Conservation (phyloP, 2,888 invertebrate genomes). For the Ceraclea dissimilis region DNA sequence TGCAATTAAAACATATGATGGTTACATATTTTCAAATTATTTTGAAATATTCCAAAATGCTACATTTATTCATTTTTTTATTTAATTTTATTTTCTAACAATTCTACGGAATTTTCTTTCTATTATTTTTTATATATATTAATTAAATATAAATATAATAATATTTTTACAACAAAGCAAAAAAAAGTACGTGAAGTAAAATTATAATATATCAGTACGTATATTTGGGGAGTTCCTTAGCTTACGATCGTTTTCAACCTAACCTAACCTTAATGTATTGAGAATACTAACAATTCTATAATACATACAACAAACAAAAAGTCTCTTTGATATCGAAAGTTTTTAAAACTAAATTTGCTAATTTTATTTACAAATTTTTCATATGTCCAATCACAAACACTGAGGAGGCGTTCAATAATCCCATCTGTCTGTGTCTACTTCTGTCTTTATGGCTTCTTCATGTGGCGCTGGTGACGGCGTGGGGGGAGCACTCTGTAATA, state of each 20-base stretch:
- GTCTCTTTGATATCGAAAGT: slow-evolving; percentile 23
- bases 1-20: not conserved
- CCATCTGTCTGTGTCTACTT: slow-evolving; percentile 57
- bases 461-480: slow-evolving; percentile 30
- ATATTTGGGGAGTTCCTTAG: slow-evolving; percentile 23
- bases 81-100: not conserved
- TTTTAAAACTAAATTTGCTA: slow-evolving; percentile 26
- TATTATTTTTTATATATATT: slow-evolving; percentile 20
- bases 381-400: slow-evolving; percentile 5
- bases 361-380: slow-evolving; percentile 18
- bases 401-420: slow-evolving; percentile 40
- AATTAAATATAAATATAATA: slow-evolving; percentile 1
- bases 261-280: slow-evolving; percentile 3
- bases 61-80: too few species aligned
- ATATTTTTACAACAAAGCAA: slow-evolving; percentile 19
- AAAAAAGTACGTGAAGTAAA: slow-evolving; percentile 15
- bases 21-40: not conserved
- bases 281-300: slow-evolving; percentile 16
- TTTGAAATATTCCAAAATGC: not conserved
- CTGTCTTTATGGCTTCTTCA: slow-evolving; percentile 51
- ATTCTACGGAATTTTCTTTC: slow-evolving; percentile 22
- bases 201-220: slow-evolving; percentile 27
- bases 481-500: slow-evolving; percentile 29
- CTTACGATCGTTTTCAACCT: slow-evolving; percentile 3
- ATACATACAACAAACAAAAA: slow-evolving; percentile 21